Conservation (phyloP, 1,140 invertebrate genomes). For the Bactericera cockerelli region DNA sequence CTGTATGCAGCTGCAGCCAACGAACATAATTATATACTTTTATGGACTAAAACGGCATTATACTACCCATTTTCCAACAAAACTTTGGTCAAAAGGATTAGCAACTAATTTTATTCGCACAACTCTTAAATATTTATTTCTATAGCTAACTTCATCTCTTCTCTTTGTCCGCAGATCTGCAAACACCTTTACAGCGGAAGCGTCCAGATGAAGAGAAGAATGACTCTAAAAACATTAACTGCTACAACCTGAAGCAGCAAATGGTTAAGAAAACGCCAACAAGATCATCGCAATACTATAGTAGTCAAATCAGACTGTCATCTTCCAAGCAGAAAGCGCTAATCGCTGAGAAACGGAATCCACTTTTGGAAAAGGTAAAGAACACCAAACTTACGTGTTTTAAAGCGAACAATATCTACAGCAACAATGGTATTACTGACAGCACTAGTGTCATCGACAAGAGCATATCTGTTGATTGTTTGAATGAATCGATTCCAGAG, state of each 20-base stretch:
- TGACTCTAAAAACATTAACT: neutral
- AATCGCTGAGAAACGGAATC: constrained; percentile 42
- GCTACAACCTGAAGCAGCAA: constrained; percentile 4
- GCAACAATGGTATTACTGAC: constrained; percentile 3
- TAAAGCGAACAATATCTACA: constrained; percentile 29
- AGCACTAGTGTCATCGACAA: neutral
- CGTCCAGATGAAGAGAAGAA: neutral
- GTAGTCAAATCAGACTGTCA: neutral
- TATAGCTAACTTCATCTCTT: no score
- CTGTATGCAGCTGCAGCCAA: no score
- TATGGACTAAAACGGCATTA: no score
- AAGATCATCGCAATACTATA: neutral
- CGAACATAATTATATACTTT: no score
- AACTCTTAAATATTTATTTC: no score
- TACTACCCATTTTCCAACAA: no score
- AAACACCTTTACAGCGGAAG: neutral
- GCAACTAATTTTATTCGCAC: no score
- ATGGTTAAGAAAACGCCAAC: neutral
- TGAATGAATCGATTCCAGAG: neutral
- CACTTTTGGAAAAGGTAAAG: constrained; percentile 49
- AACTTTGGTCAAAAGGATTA: no score
- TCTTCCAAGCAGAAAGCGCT: constrained; percentile 1
- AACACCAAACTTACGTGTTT: constrained; percentile 52
- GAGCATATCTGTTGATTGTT: neutral
- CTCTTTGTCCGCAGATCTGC: neutral